Percentiles rank a stretch among this genome's conserved stretches.
Conservation (phyloP, 1,140 invertebrate genomes). For the Chironomus striatipennis region DNA sequence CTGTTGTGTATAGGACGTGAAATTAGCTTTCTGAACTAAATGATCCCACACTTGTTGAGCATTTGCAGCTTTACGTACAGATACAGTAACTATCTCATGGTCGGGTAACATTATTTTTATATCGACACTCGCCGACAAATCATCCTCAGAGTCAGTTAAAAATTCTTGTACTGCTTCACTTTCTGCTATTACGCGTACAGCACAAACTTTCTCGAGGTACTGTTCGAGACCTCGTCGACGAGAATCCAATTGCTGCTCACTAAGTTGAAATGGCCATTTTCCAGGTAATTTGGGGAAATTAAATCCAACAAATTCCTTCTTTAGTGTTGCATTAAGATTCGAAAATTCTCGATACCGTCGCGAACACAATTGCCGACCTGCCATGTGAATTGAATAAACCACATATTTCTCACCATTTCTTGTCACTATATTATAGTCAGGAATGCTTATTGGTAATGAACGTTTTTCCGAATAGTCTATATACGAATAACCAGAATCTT, state of each 20-base stretch:
- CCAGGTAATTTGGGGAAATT: constrained; percentile 96
- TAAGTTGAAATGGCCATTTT: constrained; percentile 95
- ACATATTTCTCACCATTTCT: constrained; percentile 84
- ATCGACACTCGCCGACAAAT: constrained; percentile 80
- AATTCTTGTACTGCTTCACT: constrained; percentile 97
- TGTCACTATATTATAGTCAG: constrained; percentile 78
- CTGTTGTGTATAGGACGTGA: constrained; percentile 69
- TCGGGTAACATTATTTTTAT: constrained; percentile 81
- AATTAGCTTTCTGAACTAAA: constrained; percentile 76
- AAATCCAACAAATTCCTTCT: constrained; percentile 95
- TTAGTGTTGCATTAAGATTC: constrained; percentile 78
- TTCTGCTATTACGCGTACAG: constrained; percentile 94
- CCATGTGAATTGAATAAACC: constrained; percentile 99
- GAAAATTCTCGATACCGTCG: constrained; percentile 93
- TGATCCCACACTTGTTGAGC: constrained; percentile 86
- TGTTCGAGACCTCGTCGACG: constrained; percentile 89
- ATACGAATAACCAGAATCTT: constrained; percentile 81
- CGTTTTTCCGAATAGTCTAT: constrained; percentile 98
- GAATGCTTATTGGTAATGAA: constrained; percentile 95
- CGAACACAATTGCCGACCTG: constrained; percentile 92
- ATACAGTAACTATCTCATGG: constrained; percentile 81
- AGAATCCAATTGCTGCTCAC: constrained; percentile 93
- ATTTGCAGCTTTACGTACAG: constrained; percentile 82
- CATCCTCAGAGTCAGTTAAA: constrained; percentile 85
- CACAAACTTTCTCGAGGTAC: constrained; percentile 97